A percentile compares a stretch with the other conserved stretches of the same genome.
Conservation (phyloP, 2,888 invertebrate species). For the Luperina nickerlii region DNA sequence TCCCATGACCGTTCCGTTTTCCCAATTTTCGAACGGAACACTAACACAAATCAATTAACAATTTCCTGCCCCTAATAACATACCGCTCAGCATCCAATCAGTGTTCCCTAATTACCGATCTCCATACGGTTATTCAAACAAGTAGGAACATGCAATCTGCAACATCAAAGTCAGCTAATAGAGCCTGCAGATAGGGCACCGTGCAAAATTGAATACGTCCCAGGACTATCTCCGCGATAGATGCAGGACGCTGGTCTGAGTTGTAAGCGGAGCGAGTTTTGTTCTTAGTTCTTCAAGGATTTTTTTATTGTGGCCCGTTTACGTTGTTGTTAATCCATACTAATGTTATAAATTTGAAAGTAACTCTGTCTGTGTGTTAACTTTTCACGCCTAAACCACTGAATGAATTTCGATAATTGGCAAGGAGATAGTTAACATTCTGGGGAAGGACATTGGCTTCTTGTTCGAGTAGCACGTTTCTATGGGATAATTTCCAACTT, state of each 20-base stretch:
- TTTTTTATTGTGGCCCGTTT: not conserved
- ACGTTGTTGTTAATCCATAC: not conserved
- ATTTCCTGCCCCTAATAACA: conserved; percentile 22
- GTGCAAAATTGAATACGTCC: conserved; percentile 89
- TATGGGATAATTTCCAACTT: no score
- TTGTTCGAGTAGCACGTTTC: no score
- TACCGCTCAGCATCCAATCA: conserved; percentile 46
- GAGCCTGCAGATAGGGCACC: conserved; percentile 83
- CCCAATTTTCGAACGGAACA: conserved; percentile 13
- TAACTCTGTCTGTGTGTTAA: not conserved
- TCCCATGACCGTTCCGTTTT: conserved; percentile 5
- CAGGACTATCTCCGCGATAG: conserved; percentile 87
- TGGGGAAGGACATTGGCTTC: not conserved
- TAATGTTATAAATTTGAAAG: not conserved
- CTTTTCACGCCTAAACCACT: not conserved
- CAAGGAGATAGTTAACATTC: not conserved
- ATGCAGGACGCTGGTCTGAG: conserved; percentile 70
- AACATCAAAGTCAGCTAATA: conserved; percentile 80
- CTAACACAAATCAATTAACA: conserved; percentile 47
- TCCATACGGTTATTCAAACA: conserved; percentile 69
- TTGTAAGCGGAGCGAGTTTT: conserved; percentile 22
- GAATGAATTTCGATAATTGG: not conserved
- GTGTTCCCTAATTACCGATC: conserved; percentile 52
- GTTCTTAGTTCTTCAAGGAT: not conserved
- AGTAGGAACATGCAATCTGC: conserved; percentile 67